phyloP scores from a whole-genome alignment of 2,888 invertebrate genomes.

The Lasioglossum malachurum region DNA sequence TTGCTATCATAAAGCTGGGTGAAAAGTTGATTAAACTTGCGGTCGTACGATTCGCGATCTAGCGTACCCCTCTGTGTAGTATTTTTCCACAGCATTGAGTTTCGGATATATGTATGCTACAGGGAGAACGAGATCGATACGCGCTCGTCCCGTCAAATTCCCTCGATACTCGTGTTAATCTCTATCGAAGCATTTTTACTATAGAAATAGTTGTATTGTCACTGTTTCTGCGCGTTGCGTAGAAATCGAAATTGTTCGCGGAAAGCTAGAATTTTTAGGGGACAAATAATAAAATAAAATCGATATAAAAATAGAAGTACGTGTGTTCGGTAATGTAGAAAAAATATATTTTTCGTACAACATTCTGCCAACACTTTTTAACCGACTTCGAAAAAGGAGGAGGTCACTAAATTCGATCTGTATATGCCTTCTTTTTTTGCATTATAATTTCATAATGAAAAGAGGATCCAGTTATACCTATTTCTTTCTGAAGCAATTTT shows the following conservation, averaged over 20 bases:
- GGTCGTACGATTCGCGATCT: slow-evolving; percentile 19
- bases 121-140: neutral
- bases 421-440: too few species aligned
- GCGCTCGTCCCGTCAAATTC: neutral
- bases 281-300: too few species aligned
- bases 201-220: neutral
- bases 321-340: neutral
- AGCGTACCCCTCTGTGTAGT: neutral
- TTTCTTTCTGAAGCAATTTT: neutral
- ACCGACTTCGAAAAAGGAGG: too few species aligned
- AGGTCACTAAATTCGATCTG: too few species aligned
- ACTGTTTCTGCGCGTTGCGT: neutral
- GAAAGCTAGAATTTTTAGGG: neutral
- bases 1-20: slow-evolving; percentile 24
- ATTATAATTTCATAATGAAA: neutral
- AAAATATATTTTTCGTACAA: neutral
- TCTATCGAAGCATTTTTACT: neutral
- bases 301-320: neutral
- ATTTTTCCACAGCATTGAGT: neutral
- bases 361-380: neutral
- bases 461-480: neutral
- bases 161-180: neutral
- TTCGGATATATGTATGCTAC: neutral
- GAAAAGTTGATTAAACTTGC: slow-evolving; percentile 52
- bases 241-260: neutral